Percentiles rank a stretch among this genome's conserved stretches.
These are phyloP conservation scores for Meiosimyza platycephala DNA, from an alignment of 2,888 invertebrate species.

Conservation along the genomic window DNA sequence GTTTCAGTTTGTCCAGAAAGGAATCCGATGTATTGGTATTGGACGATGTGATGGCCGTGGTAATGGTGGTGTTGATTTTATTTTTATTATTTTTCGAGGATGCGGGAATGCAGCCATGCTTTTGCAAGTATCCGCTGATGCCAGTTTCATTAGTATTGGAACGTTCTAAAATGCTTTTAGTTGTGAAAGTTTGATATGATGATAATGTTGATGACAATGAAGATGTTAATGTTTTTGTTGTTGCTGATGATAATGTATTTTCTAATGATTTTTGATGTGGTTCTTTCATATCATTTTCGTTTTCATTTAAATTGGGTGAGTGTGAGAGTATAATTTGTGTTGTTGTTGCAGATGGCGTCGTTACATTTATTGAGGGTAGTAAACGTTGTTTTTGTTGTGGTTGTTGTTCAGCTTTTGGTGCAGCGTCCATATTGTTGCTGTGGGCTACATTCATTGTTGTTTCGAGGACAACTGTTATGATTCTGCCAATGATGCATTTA, in stretches of 20 bases:
- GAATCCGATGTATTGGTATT: slow-evolving; percentile 41
- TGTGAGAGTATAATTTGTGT: slow-evolving; percentile 53
- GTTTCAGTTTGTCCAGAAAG: slow-evolving; percentile 51
- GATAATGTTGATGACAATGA: slow-evolving; percentile 50
- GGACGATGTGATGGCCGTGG: slow-evolving; percentile 34
- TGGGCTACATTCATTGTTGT: slow-evolving; percentile 18
- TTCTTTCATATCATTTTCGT: slow-evolving; percentile 39
- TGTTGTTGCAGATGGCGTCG: slow-evolving; percentile 55
- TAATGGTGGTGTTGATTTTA: slow-evolving; percentile 27
- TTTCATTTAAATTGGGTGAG: slow-evolving; percentile 42
- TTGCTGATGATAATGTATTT: slow-evolving; percentile 40
- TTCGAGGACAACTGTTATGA: slow-evolving; percentile 46
- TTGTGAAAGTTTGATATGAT: slow-evolving; percentile 49
- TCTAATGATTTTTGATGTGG: not conserved
- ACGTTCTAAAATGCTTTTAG: slow-evolving; percentile 58
- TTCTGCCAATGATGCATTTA: slow-evolving; percentile 39
- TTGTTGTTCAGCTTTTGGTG: not conserved
- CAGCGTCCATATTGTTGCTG: not conserved
- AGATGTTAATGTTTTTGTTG: slow-evolving; percentile 43
- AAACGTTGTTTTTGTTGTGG: slow-evolving; percentile 40
- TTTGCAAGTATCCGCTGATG: slow-evolving; percentile 55
- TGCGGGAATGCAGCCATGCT: slow-evolving; percentile 45
- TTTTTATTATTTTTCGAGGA: slow-evolving; percentile 37
- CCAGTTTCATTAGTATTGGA: slow-evolving; percentile 45
- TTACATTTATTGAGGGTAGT: slow-evolving; percentile 58